Base-by-base conservation (phyloP, 1,140 invertebrate genomes). In the Heterodera schachtii region DNA sequence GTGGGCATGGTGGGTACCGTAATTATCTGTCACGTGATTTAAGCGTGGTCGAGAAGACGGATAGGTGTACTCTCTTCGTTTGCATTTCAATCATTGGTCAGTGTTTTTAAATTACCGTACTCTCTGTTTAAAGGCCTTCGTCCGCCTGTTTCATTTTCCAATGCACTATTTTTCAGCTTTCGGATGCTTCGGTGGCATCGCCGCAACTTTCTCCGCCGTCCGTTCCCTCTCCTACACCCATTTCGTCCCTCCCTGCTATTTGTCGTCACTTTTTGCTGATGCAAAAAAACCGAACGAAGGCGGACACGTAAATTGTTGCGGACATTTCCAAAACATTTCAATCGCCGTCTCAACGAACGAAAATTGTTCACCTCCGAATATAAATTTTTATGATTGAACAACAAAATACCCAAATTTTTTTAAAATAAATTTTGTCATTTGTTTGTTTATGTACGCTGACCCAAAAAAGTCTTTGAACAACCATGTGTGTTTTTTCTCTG, bases 161-260 rank as follows among this genome's bases (percentile, higher is more conserved):
- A 31, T 31, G 31, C 31, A 31, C 0, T 31, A 31, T 31, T 31
- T 75, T 86, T 81, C 71, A 89, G 87, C 82, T 11, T 81, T 88
- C 47, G 88, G 88, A 6, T 31, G 84, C 8, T 16, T 88, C 57
- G 84, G 88, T 43, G 87, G 88, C 21, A 67, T 74, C 11, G 88
- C 88, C 47, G 84, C 88, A 21, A 90, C 88, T 3, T 90, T 81
- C 75, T 90, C 88, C 5, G 84, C 87, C 41, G 84, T 88, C 41
- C 60, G 73, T n/a, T 85, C 82, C 49, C 78, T 88, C 3, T 80
- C 84, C 2, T 57, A 82, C 3, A 90, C 88, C 6, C 81, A 88
- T 60, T 89, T 89, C 69, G 43, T 73, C 21, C 49, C 81, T 31
- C 88, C 88, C 21, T 89, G 88, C 78, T 89, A 89, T 76, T 80